A percentile compares a stretch with the other conserved stretches of the same genome.
Conservation (phyloP, 1,140 invertebrate genomes). For the Pogonus chalceus region DNA sequence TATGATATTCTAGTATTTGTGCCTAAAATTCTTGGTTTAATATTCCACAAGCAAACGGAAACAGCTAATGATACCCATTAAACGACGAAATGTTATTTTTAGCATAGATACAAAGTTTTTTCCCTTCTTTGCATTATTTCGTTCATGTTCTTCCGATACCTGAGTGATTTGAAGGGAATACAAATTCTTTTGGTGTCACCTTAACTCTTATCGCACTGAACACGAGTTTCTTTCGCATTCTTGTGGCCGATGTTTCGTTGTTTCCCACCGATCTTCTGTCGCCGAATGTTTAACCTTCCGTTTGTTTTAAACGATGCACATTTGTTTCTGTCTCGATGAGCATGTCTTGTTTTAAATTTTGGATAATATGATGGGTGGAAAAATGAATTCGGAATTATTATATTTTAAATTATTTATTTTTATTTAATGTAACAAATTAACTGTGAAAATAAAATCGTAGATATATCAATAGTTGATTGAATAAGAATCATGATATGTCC, state of each 20-base stretch:
- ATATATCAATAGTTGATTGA: too few species aligned
- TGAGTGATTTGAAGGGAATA: not conserved
- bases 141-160: too few species aligned
- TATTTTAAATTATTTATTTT: too few species aligned
- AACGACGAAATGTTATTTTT: slow-evolving; percentile 1
- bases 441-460: too few species aligned
- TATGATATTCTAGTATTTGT: not conserved
- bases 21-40: not conserved
- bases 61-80: not conserved
- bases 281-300: not conserved
- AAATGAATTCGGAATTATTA: not conserved
- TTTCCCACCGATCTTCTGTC: not conserved
- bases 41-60: not conserved
- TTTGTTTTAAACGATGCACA: slow-evolving; percentile 1
- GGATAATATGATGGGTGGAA: not conserved
- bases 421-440: too few species aligned
- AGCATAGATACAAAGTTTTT: too few species aligned
- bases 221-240: not conserved
- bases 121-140: too few species aligned
- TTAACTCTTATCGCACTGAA: not conserved
- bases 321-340: not conserved
- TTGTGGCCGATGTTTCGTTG: not conserved
- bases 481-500: too few species aligned
- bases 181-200: not conserved
- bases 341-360: not conserved